Percentiles rank a stretch among this genome's conserved stretches.
Conservation (phyloP, 2,113 vertebrate genomes). For the Pteropus alecto region DNA sequence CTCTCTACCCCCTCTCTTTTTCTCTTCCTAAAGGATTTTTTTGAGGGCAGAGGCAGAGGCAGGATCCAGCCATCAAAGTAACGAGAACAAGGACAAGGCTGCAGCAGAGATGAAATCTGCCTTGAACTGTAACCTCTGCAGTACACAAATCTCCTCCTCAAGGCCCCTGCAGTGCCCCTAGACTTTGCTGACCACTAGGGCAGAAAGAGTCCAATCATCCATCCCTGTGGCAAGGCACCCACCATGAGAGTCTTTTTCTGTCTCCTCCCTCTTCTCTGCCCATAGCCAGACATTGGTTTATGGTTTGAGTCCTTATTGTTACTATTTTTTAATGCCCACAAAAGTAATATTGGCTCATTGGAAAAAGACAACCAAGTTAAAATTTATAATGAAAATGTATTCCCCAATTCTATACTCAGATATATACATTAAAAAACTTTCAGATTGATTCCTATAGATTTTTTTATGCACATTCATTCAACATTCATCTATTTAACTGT, state of each 20-base stretch:
- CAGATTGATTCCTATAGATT: neutral
- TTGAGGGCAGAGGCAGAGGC: neutral
- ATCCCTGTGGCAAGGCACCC: neutral
- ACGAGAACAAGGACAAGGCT: neutral
- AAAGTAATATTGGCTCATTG: neutral
- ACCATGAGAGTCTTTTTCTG: neutral
- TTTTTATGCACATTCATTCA: neutral
- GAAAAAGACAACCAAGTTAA: constrained; percentile 3
- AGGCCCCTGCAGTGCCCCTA: neutral
- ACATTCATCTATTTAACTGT: neutral
- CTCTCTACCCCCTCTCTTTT: neutral
- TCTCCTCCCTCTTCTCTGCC: neutral
- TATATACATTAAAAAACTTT: neutral
- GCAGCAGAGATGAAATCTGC: neutral
- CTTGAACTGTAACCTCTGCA: neutral
- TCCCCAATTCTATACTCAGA: neutral
- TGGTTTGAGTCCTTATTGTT: neutral
- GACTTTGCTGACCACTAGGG: neutral
- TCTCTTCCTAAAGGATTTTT: constrained; percentile 27
- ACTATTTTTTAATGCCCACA: neutral
- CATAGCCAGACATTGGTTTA: neutral
- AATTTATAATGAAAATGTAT: neutral
- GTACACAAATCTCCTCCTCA: too few relatives aligned
- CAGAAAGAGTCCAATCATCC: neutral
- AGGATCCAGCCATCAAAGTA: neutral